Conservation (phyloP, 1,140 invertebrate species). For the Drosophila mauritiana region DNA sequence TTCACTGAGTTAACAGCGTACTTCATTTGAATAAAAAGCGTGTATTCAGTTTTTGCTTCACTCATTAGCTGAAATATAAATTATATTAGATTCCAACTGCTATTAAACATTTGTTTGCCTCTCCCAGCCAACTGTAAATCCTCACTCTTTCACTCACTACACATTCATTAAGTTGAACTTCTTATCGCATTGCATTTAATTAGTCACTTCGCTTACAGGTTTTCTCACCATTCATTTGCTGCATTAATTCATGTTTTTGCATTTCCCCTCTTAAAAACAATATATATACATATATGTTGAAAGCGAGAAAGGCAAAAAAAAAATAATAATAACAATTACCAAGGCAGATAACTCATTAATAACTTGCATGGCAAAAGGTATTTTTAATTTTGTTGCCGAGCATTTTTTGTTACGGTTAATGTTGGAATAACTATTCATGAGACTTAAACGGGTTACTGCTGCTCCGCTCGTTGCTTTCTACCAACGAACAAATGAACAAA, state of each 20-base stretch:
- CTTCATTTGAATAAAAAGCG: background rate
- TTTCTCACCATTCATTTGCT: conserved; percentile 38
- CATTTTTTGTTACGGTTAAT: conserved; percentile 48
- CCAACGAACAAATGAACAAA: background rate
- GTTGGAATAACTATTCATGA: conserved; percentile 53
- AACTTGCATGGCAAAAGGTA: conserved; percentile 42
- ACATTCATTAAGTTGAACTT: conserved; percentile 25
- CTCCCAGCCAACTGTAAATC: background rate
- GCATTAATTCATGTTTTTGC: conserved; percentile 9
- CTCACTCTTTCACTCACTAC: conserved; percentile 1
- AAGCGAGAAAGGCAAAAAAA: conserved; percentile 5
- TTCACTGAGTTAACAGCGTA: background rate
- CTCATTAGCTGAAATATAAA: background rate
- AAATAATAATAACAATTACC: conserved; percentile 33
- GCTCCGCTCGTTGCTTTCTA: conserved; percentile 28
- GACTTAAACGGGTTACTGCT: conserved; percentile 40
- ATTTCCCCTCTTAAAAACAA: conserved; percentile 5
- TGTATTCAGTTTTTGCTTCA: background rate
- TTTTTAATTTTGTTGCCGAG: conserved; percentile 34
- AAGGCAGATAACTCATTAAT: conserved; percentile 43
- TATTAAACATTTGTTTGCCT: background rate
- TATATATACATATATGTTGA: conserved; percentile 1
- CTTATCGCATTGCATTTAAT: conserved; percentile 43
- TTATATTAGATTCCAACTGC: background rate
- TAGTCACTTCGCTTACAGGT: conserved; percentile 5